Evolutionary conservation across 2,888 invertebrate genomes (phyloP), one percentile per base, ranked within the genome.

Genomic region (Drosophila setosimentum): DNA sequence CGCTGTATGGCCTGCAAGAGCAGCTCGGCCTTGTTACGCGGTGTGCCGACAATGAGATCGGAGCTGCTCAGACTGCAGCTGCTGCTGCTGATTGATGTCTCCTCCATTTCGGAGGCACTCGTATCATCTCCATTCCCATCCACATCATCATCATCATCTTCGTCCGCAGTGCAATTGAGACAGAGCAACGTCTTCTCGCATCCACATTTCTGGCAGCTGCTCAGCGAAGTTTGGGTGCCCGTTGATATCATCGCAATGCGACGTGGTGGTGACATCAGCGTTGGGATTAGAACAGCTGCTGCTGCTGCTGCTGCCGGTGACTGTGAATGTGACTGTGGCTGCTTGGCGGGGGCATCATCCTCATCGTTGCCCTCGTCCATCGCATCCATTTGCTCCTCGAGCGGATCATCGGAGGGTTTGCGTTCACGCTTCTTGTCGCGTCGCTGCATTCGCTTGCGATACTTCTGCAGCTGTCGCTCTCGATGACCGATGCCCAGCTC

Each of bases 1-100:
- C 94, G 92, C 84, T 95, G 93, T 74, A 95, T 95, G 62, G 95
- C 95, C 75, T 94, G 94, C 63, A 95, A 87, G 69, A 95, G 82
- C 60, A 94, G 91, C 80, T 95, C 94, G 21, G 94, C 94, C 80
- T 94, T 94, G 87, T 93, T 94, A 42, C 92, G 86, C 35, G 93
- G 92, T 49, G 90, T 88, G 67, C 89, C 89, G 67, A 92, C 89
- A 60, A 86, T 92, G 80, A 91, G 91, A 82, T 85, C 88, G 67
- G 79, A 80, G 73, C 89, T 91, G 80, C 86, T 90, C 50, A 88
- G 62, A 71, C 89, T 91, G 73, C 87, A 85, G 59, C 82, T 76
- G 51, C 88, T 91, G 73, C 87, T 85, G 57, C 75, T 76, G 49
- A 33, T 33, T 16, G 86, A 86, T 27, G 74, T 76, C 18, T 90